Conservation (phyloP, 2,888 invertebrate genomes). For the Tenthredo notha region DNA sequence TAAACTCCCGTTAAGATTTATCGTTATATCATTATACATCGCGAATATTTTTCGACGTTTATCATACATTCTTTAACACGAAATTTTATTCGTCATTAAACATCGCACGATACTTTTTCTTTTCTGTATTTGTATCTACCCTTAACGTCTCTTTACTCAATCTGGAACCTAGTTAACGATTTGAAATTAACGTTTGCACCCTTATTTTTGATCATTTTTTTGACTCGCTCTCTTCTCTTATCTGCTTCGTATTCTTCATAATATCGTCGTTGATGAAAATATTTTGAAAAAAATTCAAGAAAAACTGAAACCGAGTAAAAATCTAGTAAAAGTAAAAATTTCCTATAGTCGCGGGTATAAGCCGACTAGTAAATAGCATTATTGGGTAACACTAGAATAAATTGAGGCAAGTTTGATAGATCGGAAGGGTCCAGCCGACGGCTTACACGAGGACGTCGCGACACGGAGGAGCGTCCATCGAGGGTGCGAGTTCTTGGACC, state of each 20-base stretch:
- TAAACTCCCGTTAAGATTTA: constrained; percentile 41
- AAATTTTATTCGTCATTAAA: background rate
- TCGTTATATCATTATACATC: constrained; percentile 22
- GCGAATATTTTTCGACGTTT: constrained; percentile 14
- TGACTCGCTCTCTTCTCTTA: background rate
- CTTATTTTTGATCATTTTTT: background rate
- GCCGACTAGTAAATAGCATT: constrained; percentile 66
- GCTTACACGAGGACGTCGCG: constrained; percentile 68
- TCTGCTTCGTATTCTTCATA: background rate
- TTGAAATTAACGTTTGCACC: background rate
- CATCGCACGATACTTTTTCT: background rate
- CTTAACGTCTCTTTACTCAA: background rate
- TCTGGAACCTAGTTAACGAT: background rate
- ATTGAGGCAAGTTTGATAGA: constrained; percentile 77
- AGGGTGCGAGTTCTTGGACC: constrained; percentile 36
- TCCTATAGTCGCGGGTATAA: background rate
- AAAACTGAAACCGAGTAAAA: constrained; percentile 20
- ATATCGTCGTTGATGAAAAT: background rate
- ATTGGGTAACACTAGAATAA: constrained; percentile 71
- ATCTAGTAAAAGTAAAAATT: constrained; percentile 25
- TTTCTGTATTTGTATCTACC: background rate
- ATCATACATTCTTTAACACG: background rate
- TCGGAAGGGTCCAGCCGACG: constrained; percentile 68
- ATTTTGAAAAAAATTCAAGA: constrained; percentile 6
- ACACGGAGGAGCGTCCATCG: constrained; percentile 33